Conservation (phyloP, 2,888 invertebrate genomes). For the Apodemia duryi region DNA sequence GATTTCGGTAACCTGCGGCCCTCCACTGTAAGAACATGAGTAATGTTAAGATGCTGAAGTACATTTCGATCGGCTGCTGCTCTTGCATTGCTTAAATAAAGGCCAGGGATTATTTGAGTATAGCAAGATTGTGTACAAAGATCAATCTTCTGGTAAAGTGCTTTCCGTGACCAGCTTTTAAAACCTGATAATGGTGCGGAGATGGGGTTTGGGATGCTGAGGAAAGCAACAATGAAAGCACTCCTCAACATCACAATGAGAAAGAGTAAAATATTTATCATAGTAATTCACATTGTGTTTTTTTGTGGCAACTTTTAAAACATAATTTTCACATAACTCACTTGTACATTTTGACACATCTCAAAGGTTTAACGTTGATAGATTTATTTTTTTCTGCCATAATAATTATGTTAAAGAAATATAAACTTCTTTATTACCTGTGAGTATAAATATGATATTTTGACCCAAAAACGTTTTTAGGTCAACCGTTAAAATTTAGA, state of each 20-base stretch:
- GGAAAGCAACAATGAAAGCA: slow-evolving; percentile 55
- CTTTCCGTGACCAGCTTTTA: slow-evolving; percentile 59
- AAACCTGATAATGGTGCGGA: slow-evolving; percentile 49
- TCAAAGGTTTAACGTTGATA: slow-evolving; percentile 33
- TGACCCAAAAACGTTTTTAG: slow-evolving; percentile 33
- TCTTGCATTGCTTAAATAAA: slow-evolving; percentile 67
- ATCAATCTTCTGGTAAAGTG: slow-evolving; percentile 59
- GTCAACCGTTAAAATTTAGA: slow-evolving; percentile 31
- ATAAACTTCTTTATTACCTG: slow-evolving; percentile 15
- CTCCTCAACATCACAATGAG: slow-evolving; percentile 59
- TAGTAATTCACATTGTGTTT: slow-evolving; percentile 23
- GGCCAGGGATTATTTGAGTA: slow-evolving; percentile 58
- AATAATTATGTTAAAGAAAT: neutral
- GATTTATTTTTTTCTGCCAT: slow-evolving; percentile 38
- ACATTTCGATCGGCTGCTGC: slow-evolving; percentile 59
- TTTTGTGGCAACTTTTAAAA: slow-evolving; percentile 21
- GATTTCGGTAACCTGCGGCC: slow-evolving; percentile 59
- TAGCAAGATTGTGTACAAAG: slow-evolving; percentile 67
- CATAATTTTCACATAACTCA: slow-evolving; percentile 23
- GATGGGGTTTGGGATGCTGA: slow-evolving; percentile 58
- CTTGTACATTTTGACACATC: slow-evolving; percentile 36
- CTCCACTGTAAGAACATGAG: slow-evolving; percentile 72
- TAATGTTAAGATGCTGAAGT: slow-evolving; percentile 60
- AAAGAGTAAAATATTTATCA: slow-evolving; percentile 32
- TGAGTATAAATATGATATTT: slow-evolving; percentile 21